These are phyloP conservation scores for Pantherophis alleghaniensis DNA, from an alignment of 2,797 vertebrate species.

Conservation along the genomic window DNA sequence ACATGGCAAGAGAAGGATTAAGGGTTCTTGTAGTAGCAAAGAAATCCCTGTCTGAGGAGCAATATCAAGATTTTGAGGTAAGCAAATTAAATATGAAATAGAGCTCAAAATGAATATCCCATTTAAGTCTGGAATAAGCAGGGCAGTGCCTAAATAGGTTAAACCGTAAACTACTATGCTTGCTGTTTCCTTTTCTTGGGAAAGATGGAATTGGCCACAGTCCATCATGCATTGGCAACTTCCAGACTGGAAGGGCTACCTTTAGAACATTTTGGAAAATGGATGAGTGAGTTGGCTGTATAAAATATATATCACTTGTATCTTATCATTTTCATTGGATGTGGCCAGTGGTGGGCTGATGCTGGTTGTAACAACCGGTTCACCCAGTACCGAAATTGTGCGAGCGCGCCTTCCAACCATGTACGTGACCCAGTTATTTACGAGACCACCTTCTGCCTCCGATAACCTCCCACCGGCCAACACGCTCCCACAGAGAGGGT, in stretches of 20 bases:
- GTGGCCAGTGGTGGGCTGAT: not conserved
- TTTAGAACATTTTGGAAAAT: not conserved
- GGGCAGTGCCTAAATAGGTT: not conserved
- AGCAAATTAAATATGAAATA: constrained; percentile 39
- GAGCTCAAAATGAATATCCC: not conserved
- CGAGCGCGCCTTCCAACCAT: no score
- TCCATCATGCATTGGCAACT: not conserved
- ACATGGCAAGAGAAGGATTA: constrained; percentile 96
- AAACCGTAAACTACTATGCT: not conserved
- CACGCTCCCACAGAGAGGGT: no score
- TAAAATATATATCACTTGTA: not conserved
- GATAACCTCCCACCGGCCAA: no score
- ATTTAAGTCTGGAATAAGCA: not conserved
- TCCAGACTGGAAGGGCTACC: not conserved
- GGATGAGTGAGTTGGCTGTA: not conserved
- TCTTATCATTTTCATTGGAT: not conserved
- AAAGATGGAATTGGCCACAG: not conserved
- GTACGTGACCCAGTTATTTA: no score
- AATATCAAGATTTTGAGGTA: constrained; percentile 98
- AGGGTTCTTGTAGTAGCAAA: constrained; percentile 95
- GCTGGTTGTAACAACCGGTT: no score
- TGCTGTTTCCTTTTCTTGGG: not conserved
- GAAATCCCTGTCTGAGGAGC: constrained; percentile 95
- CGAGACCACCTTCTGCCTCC: no score
- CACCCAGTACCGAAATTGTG: no score